These are phyloP conservation scores for Apamea anceps DNA, from an alignment of 2,888 invertebrate species.

Conservation along the genomic window DNA sequence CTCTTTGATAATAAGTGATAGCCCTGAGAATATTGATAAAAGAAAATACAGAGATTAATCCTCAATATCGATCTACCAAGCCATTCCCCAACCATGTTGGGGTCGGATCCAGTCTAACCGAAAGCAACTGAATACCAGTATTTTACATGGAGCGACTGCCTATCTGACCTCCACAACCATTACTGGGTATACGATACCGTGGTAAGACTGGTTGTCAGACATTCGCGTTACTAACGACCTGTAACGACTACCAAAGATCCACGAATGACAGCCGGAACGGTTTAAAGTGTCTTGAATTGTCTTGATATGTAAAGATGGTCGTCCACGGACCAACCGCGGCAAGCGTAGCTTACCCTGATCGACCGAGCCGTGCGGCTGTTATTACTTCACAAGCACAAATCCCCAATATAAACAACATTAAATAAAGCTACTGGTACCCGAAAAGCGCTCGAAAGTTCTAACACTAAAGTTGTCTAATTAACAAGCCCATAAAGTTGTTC, in stretches of 20 bases:
- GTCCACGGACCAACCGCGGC: background rate
- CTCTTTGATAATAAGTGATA: background rate
- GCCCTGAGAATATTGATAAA: background rate
- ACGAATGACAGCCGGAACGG: too few relatives aligned
- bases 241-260: background rate
- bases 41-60: background rate
- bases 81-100: too few relatives aligned
- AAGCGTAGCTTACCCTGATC: background rate
- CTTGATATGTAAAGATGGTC: background rate
- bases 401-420: background rate
- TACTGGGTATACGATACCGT: background rate
- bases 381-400: background rate
- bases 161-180: background rate
- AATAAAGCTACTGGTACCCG: background rate
- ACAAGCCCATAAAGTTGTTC: constrained; percentile 32
- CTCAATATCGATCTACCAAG: background rate
- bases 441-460: constrained; percentile 17
- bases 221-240: background rate
- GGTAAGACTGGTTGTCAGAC: background rate
- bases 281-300: background rate
- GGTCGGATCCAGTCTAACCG: too few relatives aligned
- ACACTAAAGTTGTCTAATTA: constrained; percentile 38
- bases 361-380: background rate
- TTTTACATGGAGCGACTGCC: too few relatives aligned
- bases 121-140: too few relatives aligned